Conservation (phyloP, 2,113 vertebrate genomes). For the Piprites chloris region DNA sequence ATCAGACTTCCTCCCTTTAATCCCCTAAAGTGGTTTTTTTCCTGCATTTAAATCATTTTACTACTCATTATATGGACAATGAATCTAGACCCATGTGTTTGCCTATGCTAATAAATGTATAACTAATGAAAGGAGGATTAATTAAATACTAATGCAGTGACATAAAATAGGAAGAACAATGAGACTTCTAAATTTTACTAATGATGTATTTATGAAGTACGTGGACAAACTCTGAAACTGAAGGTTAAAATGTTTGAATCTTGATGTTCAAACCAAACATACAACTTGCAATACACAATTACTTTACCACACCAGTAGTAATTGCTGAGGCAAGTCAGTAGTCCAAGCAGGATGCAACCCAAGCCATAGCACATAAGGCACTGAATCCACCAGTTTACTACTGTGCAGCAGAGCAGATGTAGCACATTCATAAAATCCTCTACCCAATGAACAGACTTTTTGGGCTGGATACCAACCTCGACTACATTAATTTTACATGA, state of each 20-base stretch:
- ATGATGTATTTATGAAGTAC: neutral
- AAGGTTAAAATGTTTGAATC: neutral
- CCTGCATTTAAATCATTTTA: neutral
- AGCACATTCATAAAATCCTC: neutral
- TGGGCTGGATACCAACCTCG: neutral
- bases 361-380: neutral
- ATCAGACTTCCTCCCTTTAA: neutral
- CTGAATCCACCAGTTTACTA: neutral
- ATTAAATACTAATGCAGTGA: neutral
- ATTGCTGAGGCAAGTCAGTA: neutral
- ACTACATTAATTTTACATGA: neutral
- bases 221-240: neutral
- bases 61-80: neutral
- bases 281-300: neutral
- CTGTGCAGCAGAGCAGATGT: neutral
- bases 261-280: neutral
- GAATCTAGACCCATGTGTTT: neutral
- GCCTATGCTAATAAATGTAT: neutral
- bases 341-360: neutral
- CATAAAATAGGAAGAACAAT: neutral
- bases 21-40: neutral
- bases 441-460: neutral
- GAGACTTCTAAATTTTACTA: neutral
- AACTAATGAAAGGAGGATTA: constrained; percentile 29
- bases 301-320: neutral